Evolutionary conservation across 2,113 vertebrate species (phyloP).

Genomic region (Ageneiosus marmoratus): DNA sequence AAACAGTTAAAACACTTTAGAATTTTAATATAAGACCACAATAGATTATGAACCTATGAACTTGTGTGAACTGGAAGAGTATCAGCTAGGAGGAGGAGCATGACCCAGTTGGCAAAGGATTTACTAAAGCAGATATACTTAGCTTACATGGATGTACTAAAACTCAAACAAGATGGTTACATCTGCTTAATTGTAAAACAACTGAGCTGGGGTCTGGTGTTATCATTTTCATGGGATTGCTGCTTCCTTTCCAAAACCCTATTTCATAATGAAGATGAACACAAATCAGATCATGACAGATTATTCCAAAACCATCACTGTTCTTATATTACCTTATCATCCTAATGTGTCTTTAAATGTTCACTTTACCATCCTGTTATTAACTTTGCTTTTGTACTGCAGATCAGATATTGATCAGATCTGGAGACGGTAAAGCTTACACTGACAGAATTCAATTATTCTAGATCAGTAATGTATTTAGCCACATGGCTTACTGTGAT

Average conservation of each 20-base stretch:
- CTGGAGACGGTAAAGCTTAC: neutral
- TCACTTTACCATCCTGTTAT: neutral
- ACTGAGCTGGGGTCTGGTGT: neutral
- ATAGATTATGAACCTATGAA: neutral
- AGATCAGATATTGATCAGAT: conserved; percentile 14
- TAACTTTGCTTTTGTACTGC: neutral
- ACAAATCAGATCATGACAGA: neutral
- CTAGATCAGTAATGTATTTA: neutral
- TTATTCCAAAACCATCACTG: neutral
- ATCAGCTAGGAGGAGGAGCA: neutral
- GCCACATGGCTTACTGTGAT: neutral
- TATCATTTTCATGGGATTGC: neutral
- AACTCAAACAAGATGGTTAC: neutral
- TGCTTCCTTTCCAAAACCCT: neutral
- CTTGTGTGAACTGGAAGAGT: neutral
- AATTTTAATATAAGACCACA: neutral
- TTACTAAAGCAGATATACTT: conserved; percentile 17
- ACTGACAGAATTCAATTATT: conserved; percentile 10
- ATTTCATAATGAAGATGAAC: neutral
- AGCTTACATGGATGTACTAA: conserved; percentile 6
- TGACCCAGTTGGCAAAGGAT: neutral
- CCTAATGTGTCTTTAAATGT: neutral
- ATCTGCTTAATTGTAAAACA: neutral
- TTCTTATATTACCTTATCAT: neutral
- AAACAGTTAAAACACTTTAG: too few species aligned